These are phyloP conservation scores for Gymnarchus niloticus DNA, from an alignment of 2,113 vertebrate species.

Conservation along the genomic window DNA sequence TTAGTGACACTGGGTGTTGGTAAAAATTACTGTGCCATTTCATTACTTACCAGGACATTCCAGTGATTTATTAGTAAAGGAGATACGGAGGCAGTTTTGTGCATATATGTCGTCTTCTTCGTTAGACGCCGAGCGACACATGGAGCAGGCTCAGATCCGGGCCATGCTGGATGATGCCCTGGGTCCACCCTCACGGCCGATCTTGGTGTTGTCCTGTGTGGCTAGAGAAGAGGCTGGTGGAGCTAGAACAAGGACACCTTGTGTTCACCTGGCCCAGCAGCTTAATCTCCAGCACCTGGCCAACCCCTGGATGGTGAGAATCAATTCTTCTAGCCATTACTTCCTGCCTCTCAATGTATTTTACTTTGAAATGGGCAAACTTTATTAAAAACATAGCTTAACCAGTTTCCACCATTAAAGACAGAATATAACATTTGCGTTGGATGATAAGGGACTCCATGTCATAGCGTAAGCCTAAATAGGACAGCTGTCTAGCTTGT, in stretches of 20 bases:
- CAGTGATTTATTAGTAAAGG: not conserved
- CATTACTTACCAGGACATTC: not conserved
- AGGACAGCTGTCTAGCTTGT: not conserved
- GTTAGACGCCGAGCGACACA: conserved; percentile 60
- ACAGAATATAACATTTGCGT: not conserved
- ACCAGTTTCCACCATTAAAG: not conserved
- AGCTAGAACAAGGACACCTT: conserved; percentile 59
- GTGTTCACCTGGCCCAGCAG: conserved; percentile 79
- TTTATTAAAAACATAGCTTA: too few species aligned
- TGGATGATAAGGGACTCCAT: not conserved
- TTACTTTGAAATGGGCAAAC: not conserved
- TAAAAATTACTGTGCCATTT: not conserved
- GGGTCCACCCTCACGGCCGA: conserved; percentile 62
- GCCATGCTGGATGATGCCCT: conserved; percentile 71
- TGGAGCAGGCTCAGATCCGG: conserved; percentile 70
- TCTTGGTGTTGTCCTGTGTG: conserved; percentile 82
- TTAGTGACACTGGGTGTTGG: not conserved
- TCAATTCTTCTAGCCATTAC: not conserved
- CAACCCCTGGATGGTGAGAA: conserved; percentile 84
- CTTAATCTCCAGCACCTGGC: conserved; percentile 64
- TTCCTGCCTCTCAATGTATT: not conserved
- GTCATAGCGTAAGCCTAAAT: not conserved
- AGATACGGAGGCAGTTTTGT: not conserved
- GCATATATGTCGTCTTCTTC: not conserved
- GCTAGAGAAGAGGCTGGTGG: conserved; percentile 52